phyloP scores from a whole-genome alignment of 1,140 invertebrate species.

The Drosophila athabasca region DNA sequence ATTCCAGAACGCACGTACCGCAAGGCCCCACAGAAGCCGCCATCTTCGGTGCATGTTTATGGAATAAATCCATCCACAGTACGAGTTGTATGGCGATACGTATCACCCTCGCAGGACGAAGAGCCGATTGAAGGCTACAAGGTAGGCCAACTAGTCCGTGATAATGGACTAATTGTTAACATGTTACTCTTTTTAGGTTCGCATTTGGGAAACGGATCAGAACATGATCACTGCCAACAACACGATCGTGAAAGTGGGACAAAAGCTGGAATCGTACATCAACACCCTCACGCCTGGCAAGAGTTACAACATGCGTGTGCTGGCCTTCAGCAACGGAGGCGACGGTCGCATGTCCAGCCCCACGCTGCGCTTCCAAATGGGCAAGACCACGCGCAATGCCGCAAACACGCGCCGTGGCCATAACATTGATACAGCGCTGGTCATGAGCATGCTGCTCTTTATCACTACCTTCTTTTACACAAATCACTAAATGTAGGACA shows the following conservation, averaged over 20 bases:
- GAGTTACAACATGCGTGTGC: conserved; percentile 93
- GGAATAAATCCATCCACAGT: conserved; percentile 94
- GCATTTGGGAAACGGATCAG: conserved; percentile 96
- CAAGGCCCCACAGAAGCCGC: conserved; percentile 96
- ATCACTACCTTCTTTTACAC: conserved; percentile 63
- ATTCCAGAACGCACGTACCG: conserved; percentile 91
- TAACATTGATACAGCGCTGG: conserved; percentile 70
- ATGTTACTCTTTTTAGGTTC: conserved; percentile 83
- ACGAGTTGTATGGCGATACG: conserved; percentile 95
- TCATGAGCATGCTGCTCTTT: conserved; percentile 64
- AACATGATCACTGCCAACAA: conserved; percentile 96
- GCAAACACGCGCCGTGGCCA: conserved; percentile 60
- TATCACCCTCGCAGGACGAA: conserved; percentile 93
- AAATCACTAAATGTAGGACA: conserved; percentile 44
- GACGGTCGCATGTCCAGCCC: conserved; percentile 98
- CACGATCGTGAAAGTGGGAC: conserved; percentile 90
- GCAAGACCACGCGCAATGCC: conserved; percentile 84
- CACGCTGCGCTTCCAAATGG: conserved; percentile 93
- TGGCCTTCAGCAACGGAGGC: conserved; percentile 96
- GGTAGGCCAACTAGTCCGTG: conserved; percentile 45
- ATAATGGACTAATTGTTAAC: background rate
- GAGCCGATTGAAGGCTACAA: conserved; percentile 97
- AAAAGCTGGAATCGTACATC: conserved; percentile 91
- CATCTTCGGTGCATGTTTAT: conserved; percentile 93
- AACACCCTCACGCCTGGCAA: conserved; percentile 92